A percentile compares a stretch with the other conserved stretches of the same genome.
Evolutionary conservation across 2,797 vertebrate species (phyloP).

Genomic region (Chaetophractus vellerosus): DNA sequence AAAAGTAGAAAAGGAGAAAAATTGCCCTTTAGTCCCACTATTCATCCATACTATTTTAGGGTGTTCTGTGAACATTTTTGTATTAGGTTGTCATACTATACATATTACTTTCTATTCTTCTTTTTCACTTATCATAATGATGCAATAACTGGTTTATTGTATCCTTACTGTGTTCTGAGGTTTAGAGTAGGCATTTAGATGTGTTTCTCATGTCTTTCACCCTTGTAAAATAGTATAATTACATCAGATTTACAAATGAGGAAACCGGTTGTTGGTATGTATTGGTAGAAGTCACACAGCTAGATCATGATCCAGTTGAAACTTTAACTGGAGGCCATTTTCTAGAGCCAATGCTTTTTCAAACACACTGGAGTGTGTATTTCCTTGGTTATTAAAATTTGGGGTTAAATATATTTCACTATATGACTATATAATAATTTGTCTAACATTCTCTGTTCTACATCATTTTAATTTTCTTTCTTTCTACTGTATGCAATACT

Average conservation of each 20-base stretch:
- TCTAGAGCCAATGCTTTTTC: background rate
- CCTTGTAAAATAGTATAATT: background rate
- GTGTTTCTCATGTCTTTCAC: background rate
- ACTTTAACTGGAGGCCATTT: background rate
- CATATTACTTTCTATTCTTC: background rate
- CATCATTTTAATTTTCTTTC: background rate
- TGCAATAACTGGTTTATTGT: background rate
- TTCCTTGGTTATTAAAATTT: slow-evolving; percentile 8
- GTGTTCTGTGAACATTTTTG: background rate
- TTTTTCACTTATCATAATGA: background rate
- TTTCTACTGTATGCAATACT: background rate
- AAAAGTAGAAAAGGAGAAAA: background rate
- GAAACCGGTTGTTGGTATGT: background rate
- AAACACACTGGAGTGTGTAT: background rate
- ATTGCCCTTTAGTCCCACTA: background rate
- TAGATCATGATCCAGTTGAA: background rate
- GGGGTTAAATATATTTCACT: background rate
- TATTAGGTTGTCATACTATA: background rate
- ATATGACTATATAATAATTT: background rate
- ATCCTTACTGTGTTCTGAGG: background rate
- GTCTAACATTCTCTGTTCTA: background rate
- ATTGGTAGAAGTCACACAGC: background rate
- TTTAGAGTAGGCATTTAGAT: background rate
- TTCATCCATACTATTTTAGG: background rate
- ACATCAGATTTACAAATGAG: background rate